phyloP scores from a whole-genome alignment of 2,888 invertebrate genomes.

The Anaspis maculata region DNA sequence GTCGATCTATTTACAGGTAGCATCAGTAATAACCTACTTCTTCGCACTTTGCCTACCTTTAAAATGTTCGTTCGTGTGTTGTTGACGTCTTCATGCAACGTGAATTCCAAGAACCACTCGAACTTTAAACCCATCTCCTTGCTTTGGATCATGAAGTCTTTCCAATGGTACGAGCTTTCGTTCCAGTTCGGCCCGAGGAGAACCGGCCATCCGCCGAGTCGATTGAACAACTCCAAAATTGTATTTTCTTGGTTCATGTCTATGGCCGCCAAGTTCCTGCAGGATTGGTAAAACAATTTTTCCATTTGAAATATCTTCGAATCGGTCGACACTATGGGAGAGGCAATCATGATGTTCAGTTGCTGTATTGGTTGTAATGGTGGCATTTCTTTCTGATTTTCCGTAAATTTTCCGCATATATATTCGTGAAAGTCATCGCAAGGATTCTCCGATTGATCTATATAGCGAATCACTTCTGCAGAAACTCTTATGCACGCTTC shows the following conservation, averaged over 20 bases:
- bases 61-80: slow-evolving; percentile 3
- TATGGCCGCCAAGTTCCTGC: slow-evolving; percentile 9
- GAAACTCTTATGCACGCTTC: slow-evolving; percentile 10
- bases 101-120: slow-evolving; percentile 20
- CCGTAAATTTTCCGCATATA: slow-evolving; percentile 48
- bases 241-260: slow-evolving; percentile 9
- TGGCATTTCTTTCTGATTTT: slow-evolving; percentile 6
- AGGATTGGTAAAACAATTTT: slow-evolving; percentile 10
- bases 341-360: slow-evolving; percentile 7
- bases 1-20: slow-evolving; percentile 8
- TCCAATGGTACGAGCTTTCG: slow-evolving; percentile 20
- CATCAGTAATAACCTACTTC: background rate
- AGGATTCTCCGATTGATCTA: slow-evolving; percentile 44
- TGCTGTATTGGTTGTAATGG: slow-evolving; percentile 2
- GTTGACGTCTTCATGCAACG: slow-evolving; percentile 6
- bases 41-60: background rate
- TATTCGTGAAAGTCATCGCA: slow-evolving; percentile 69
- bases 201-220: slow-evolving; percentile 25
- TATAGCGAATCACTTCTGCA: slow-evolving; percentile 6
- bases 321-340: slow-evolving; percentile 6
- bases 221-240: slow-evolving; percentile 8
- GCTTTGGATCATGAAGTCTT: slow-evolving; percentile 12
- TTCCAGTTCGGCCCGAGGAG: slow-evolving; percentile 20
- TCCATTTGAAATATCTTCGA: slow-evolving; percentile 11
- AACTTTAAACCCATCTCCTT: slow-evolving; percentile 16